Conservation (phyloP, 1,140 invertebrate species). For the Leptinotarsa defecta region DNA sequence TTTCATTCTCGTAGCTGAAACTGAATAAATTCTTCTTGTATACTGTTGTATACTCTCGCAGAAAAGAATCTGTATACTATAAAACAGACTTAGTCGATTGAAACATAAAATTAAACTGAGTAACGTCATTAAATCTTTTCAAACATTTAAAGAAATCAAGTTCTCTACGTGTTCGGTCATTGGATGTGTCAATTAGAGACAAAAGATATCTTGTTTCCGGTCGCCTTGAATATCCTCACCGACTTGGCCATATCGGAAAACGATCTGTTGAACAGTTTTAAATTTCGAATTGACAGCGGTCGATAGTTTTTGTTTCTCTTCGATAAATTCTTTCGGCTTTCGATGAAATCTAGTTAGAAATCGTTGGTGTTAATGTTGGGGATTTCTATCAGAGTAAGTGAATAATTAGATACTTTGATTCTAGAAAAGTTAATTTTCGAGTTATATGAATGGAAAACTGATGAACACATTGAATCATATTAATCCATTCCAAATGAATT, state of each 20-base stretch:
- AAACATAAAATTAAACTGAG: slow-evolving; percentile 32
- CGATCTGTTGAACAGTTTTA: slow-evolving; percentile 36
- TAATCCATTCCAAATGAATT: no score
- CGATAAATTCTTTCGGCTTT: no score
- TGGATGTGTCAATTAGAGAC: slow-evolving; percentile 43
- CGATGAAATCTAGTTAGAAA: no score
- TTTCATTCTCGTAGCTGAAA: no score
- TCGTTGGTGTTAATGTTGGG: no score
- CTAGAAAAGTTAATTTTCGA: no score
- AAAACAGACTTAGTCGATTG: slow-evolving; percentile 12
- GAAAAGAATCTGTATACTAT: neutral
- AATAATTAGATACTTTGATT: no score
- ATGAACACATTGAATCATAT: no score
- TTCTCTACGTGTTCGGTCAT: slow-evolving; percentile 32
- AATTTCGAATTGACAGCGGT: slow-evolving; percentile 38
- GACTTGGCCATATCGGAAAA: slow-evolving; percentile 32
- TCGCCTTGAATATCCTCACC: slow-evolving; percentile 34
- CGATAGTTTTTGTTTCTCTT: slow-evolving; percentile 29
- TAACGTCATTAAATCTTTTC: slow-evolving; percentile 30
- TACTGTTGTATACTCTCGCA: neutral
- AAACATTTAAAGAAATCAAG: slow-evolving; percentile 21
- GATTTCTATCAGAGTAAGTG: no score
- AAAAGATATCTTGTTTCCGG: slow-evolving; percentile 44
- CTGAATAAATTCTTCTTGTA: no score
- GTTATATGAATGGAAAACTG: no score